Base-by-base conservation (phyloP, 1,140 invertebrate species). In the Theocolax elegans region DNA sequence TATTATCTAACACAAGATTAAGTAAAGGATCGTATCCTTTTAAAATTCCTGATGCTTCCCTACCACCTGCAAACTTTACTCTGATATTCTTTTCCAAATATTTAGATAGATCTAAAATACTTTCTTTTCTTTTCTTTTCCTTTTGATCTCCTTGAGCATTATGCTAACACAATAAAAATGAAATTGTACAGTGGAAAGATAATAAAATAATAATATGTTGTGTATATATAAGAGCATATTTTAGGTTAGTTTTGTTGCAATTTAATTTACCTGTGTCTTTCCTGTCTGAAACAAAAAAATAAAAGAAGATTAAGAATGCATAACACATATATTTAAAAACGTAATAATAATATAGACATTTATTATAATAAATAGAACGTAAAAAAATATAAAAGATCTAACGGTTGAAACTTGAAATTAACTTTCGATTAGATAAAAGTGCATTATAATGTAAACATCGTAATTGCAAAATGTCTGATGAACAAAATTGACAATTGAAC, bases 11-110 rank as follows among this genome's bases (percentile, higher is more conserved):
- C 54, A 99, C 98, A 42, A 99, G 87, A 85, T 99, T 99, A 1
- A 99, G 86, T 12, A 99, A 84, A 1, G 96, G 96, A 87, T 99
- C 98, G 85, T 97, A 99, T 49, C 98, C 98, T 87, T 99, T 99
- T 1, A 99, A 85, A 75, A 98, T 92, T 27, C 98, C 98, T 58
- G 95, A 93, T 15, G 96, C 96, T 91, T 99, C 98, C 73, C 98
- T 87, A 0, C 98, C 98, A 29, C 98, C 98, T 59, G 96, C 96
- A 85, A 99, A 99, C 83, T 99, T 99, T 0, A 99, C 97, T 75
- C 97, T 89, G 67, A 99, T 98, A 74, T 92, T 92, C 87, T 99
- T 99, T 75, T 99, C 98, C 46, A 99, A 86, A 80, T 99, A 99
- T 86, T 98, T 98, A 2, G 95, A 94, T 1, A 99, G 86, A 83